Percentiles rank a stretch among this genome's conserved stretches.
Conservation (phyloP, 1,140 invertebrate species). For the Pogonomyrmex californicus region DNA sequence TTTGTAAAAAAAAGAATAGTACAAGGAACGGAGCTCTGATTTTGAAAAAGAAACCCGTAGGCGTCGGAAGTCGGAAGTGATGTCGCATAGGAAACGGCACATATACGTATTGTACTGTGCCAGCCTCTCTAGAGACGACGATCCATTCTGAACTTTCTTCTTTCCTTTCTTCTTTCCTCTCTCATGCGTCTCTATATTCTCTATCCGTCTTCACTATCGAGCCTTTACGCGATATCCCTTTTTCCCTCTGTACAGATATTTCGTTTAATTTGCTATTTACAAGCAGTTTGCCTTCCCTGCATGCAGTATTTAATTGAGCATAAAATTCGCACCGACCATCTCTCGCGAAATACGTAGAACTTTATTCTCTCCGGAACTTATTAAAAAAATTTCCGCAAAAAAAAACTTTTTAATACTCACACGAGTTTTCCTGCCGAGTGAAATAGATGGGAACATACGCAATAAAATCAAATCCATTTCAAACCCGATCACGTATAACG, state of each 20-base stretch:
- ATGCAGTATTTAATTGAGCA: slow-evolving; percentile 60
- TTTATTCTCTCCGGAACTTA: slow-evolving; percentile 43
- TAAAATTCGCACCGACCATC: slow-evolving; percentile 50
- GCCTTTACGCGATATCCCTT: not conserved
- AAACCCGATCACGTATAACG: not conserved
- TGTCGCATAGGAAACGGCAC: slow-evolving; percentile 70
- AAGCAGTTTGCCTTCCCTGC: slow-evolving; percentile 2
- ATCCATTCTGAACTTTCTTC: slow-evolving; percentile 54
- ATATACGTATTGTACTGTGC: slow-evolving; percentile 47
- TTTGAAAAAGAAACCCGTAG: slow-evolving; percentile 66
- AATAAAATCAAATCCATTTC: not conserved
- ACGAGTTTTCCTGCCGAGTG: not conserved
- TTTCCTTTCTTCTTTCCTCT: slow-evolving; percentile 43
- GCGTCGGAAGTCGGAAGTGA: slow-evolving; percentile 80
- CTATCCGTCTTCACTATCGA: slow-evolving; percentile 15
- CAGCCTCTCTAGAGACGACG: slow-evolving; percentile 63
- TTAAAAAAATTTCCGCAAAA: slow-evolving; percentile 55
- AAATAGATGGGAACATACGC: not conserved
- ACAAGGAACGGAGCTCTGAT: slow-evolving; percentile 53
- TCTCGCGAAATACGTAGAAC: not conserved
- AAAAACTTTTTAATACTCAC: not conserved
- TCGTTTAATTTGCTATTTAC: slow-evolving; percentile 37
- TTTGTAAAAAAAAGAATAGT: slow-evolving; percentile 9
- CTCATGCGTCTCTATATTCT: not conserved
- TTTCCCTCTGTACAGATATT: not conserved